Percentiles rank a stretch among this genome's conserved stretches.
phyloP scores from a whole-genome alignment of 2,797 vertebrate genomes.

The Anas bernieri region DNA sequence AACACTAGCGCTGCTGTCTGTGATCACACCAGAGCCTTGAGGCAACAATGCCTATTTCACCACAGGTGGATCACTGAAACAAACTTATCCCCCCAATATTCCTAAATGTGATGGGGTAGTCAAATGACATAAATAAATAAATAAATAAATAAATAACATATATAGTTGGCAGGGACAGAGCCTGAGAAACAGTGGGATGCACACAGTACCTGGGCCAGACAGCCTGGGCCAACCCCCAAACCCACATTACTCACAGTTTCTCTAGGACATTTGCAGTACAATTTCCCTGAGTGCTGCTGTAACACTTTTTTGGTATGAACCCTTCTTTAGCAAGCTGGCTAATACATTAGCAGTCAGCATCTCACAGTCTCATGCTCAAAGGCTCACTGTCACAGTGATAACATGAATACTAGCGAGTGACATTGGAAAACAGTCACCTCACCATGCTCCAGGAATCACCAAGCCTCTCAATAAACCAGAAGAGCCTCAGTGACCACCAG shows the following conservation, averaged over 20 bases:
- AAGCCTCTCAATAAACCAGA: not conserved
- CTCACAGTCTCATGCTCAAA: not conserved
- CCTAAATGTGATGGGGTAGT: not conserved
- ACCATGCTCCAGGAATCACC: not conserved
- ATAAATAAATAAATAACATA: too few species aligned
- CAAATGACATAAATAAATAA: not conserved
- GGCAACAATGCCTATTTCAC: not conserved
- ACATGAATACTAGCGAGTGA: not conserved
- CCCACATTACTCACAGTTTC: not conserved
- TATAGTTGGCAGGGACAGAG: not conserved
- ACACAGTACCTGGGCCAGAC: not conserved
- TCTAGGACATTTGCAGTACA: not conserved
- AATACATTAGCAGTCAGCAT: not conserved
- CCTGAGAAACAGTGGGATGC: not conserved
- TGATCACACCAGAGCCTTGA: not conserved
- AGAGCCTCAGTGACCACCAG: not conserved
- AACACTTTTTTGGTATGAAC: not conserved
- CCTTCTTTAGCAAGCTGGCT: not conserved
- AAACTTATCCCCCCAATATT: not conserved
- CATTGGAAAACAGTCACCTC: not conserved
- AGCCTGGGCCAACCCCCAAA: not conserved
- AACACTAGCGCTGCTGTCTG: not conserved
- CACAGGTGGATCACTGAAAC: too few species aligned
- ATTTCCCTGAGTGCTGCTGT: not conserved
- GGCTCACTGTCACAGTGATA: not conserved